Evolutionary conservation across 2,888 invertebrate genomes (phyloP).

Genomic region (Shargacucullia verbasci): DNA sequence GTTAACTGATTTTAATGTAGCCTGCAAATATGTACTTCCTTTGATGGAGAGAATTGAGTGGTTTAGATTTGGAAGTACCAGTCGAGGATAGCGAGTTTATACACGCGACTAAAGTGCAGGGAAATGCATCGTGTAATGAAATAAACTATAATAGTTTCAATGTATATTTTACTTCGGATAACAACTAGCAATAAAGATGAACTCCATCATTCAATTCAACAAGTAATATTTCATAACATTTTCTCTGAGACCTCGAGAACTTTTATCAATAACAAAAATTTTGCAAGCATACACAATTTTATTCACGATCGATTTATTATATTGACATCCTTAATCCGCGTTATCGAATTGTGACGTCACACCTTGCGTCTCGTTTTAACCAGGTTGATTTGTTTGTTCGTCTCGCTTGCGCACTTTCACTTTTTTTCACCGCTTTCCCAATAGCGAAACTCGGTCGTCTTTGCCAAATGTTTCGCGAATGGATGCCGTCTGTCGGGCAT

Average conservation of each 20-base stretch:
- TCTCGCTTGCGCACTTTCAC: constrained; percentile 81
- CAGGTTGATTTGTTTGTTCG: constrained; percentile 43
- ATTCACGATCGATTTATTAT: constrained; percentile 32
- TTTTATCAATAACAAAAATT: constrained; percentile 17
- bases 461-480: constrained; percentile 81
- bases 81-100: too few relatives aligned
- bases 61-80: too few relatives aligned
- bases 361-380: constrained; percentile 63
- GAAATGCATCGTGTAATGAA: constrained; percentile 1
- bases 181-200: constrained; percentile 16
- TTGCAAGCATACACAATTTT: constrained; percentile 25
- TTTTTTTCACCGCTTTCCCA: constrained; percentile 85
- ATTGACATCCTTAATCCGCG: constrained; percentile 53
- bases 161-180: constrained; percentile 18
- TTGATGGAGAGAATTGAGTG: too few relatives aligned
- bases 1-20: too few relatives aligned
- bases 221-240: constrained; percentile 27
- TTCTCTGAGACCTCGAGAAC: constrained; percentile 27
- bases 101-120: too few relatives aligned
- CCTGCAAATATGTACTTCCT: too few relatives aligned
- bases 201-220: constrained; percentile 34
- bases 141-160: too few relatives aligned
- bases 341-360: constrained; percentile 64
- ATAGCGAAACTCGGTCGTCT: constrained; percentile 79
- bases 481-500: constrained; percentile 44